phyloP scores from a whole-genome alignment of 2,797 vertebrate genomes.

The Clarias platycephalus region DNA sequence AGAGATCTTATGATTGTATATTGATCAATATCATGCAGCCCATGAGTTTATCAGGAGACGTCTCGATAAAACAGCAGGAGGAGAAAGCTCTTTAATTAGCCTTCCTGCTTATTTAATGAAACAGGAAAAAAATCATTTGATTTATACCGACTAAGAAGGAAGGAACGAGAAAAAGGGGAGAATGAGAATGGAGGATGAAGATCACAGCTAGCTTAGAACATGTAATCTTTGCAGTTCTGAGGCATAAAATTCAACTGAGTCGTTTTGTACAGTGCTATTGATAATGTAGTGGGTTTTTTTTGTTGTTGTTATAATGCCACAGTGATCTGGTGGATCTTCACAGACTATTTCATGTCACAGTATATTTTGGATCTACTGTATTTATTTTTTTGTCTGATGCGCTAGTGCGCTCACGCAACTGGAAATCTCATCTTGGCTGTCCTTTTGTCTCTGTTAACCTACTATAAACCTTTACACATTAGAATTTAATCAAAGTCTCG shows the following conservation, averaged over 20 bases:
- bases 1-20: not conserved
- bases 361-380: not conserved
- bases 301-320: not conserved
- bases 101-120: not conserved
- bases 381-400: not conserved
- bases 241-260: not conserved
- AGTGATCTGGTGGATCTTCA: not conserved
- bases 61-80: not conserved
- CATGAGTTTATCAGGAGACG: not conserved
- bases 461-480: not conserved
- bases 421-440: not conserved
- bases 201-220: not conserved
- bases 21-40: conserved; percentile 21
- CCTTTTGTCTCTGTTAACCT: not conserved
- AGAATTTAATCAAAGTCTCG: not conserved
- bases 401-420: not conserved
- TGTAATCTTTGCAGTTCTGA: conserved; percentile 2
- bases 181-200: not conserved
- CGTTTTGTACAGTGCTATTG: not conserved
- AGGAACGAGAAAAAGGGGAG: not conserved
- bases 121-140: not conserved
- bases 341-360: not conserved
- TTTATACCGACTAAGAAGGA: not conserved
- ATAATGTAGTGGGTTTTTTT: not conserved
- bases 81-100: not conserved